Evolutionary conservation across 2,113 vertebrate species (phyloP).

Genomic region (Chaenogobius annularis): DNA sequence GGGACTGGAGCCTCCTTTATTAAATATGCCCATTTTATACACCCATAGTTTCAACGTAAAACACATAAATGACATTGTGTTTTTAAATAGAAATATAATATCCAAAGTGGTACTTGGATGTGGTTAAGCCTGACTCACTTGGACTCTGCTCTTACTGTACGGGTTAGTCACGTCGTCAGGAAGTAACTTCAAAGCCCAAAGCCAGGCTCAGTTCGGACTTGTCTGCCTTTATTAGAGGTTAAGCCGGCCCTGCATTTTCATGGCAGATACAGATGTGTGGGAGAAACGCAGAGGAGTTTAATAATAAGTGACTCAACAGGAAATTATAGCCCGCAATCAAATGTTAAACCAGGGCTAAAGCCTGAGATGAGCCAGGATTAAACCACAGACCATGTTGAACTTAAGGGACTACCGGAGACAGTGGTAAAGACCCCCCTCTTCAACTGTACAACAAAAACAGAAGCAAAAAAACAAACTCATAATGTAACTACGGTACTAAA

Average conservation of each 20-base stretch:
- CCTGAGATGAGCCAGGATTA: not conserved
- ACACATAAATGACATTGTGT: not conserved
- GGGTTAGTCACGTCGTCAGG: constrained; percentile 1
- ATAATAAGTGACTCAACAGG: not conserved
- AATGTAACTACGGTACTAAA: too few species aligned
- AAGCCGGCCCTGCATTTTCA: not conserved
- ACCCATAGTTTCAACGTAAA: not conserved
- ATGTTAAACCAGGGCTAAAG: not conserved
- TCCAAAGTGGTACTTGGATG: not conserved
- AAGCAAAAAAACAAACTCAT: too few species aligned
- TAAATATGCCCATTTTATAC: not conserved
- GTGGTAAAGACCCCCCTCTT: too few species aligned
- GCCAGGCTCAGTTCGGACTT: not conserved
- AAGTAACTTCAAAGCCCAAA: constrained; percentile 1
- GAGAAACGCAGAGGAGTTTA: not conserved
- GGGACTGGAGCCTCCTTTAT: too few species aligned
- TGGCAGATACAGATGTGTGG: constrained; percentile 4
- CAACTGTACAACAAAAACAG: too few species aligned
- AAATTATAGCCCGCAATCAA: not conserved
- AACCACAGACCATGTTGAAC: not conserved
- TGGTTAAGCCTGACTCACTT: constrained; percentile 1
- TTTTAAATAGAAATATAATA: not conserved
- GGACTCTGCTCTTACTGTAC: not conserved
- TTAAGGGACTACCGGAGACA: too few species aligned
- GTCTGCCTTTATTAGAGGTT: not conserved